Conservation (phyloP, 2,888 invertebrate genomes). For the Cetonia aurata region DNA sequence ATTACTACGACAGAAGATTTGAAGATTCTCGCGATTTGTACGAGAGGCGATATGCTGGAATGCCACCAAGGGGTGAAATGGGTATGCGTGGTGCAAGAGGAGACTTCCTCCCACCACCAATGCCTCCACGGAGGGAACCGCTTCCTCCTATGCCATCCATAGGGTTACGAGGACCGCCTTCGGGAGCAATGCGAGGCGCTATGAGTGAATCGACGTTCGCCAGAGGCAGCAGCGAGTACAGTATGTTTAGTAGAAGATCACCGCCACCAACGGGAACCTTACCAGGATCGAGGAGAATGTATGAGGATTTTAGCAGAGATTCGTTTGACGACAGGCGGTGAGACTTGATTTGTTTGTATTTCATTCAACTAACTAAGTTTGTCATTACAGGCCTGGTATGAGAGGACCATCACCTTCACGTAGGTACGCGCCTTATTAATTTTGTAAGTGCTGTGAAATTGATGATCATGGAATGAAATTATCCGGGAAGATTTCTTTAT, state of each 20-base stretch:
- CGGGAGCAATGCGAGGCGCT: slow-evolving; percentile 73
- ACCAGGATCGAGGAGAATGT: slow-evolving; percentile 73
- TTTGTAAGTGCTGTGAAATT: slow-evolving; percentile 2
- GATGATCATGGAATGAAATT: slow-evolving; percentile 4
- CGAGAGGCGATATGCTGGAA: slow-evolving; percentile 80
- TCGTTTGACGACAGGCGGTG: slow-evolving; percentile 89
- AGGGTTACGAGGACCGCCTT: slow-evolving; percentile 70
- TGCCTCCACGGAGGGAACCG: slow-evolving; percentile 79
- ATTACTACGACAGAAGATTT: slow-evolving; percentile 86
- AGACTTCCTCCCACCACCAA: slow-evolving; percentile 80
- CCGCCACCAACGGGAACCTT: slow-evolving; percentile 70
- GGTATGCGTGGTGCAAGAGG: slow-evolving; percentile 69
- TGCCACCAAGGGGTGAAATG: slow-evolving; percentile 68
- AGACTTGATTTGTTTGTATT: slow-evolving; percentile 52
- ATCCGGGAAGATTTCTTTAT: slow-evolving; percentile 7
- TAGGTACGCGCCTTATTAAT: slow-evolving; percentile 86
- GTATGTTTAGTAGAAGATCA: slow-evolving; percentile 87
- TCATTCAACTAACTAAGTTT: slow-evolving; percentile 46
- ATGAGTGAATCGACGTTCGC: slow-evolving; percentile 75
- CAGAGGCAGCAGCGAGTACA: slow-evolving; percentile 74
- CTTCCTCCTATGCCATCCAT: slow-evolving; percentile 79
- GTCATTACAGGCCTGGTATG: slow-evolving; percentile 77
- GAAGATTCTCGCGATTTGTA: slow-evolving; percentile 85
- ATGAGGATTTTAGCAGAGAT: slow-evolving; percentile 90
- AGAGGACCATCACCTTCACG: slow-evolving; percentile 87